These are phyloP conservation scores for Prunella himalayana DNA, from an alignment of 2,113 vertebrate species.

Conservation along the genomic window DNA sequence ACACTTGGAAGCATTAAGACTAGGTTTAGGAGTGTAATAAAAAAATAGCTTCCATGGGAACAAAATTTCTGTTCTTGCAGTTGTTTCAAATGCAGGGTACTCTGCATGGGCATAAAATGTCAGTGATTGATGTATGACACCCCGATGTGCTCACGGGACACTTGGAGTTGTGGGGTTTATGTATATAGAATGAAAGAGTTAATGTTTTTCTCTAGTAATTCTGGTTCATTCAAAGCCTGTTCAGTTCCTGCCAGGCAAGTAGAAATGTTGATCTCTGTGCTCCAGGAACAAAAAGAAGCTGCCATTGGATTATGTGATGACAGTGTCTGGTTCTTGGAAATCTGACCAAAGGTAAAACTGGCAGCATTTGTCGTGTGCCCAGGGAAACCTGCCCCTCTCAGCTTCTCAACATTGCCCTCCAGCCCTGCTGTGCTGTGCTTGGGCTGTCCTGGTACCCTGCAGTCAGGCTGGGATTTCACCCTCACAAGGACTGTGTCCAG, in stretches of 20 bases:
- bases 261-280: neutral
- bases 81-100: neutral
- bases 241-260: neutral
- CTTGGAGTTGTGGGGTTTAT: neutral
- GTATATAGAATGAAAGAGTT: neutral
- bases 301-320: neutral
- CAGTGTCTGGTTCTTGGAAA: neutral
- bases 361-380: neutral
- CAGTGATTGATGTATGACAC: neutral
- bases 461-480: neutral
- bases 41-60: constrained; percentile 17
- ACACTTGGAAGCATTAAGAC: constrained; percentile 32
- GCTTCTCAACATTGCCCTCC: accelerated
- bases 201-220: neutral
- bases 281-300: neutral
- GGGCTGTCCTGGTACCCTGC: neutral
- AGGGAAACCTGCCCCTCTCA: neutral
- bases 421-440: neutral
- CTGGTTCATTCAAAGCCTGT: neutral
- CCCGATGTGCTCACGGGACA: accelerated
- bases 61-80: neutral
- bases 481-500: neutral
- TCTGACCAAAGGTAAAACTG: neutral
- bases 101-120: neutral
- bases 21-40: neutral